Evolutionary conservation across 2,888 invertebrate genomes (phyloP).

Genomic region (Charanyca ferruginea): DNA sequence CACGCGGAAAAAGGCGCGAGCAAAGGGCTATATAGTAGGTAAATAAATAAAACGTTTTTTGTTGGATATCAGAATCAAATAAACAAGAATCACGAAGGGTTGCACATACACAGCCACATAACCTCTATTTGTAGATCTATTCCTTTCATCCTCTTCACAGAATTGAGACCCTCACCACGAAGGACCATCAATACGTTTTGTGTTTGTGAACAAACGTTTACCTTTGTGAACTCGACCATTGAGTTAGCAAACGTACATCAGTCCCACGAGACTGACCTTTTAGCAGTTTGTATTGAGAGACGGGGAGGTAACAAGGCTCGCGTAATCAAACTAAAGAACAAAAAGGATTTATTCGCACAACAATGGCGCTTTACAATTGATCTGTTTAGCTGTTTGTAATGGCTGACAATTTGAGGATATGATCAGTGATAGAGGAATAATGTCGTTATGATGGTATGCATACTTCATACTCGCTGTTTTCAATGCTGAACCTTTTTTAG

Average conservation of each 20-base stretch:
- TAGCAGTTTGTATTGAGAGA: slow-evolving; percentile 27
- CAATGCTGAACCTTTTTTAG: no score
- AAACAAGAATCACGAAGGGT: neutral
- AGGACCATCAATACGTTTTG: neutral
- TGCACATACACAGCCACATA: neutral
- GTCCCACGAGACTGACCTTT: slow-evolving; percentile 25
- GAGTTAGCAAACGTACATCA: slow-evolving; percentile 14
- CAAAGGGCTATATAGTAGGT: no score
- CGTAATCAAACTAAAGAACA: slow-evolving; percentile 1
- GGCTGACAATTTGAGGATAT: no score
- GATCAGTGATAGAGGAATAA: no score
- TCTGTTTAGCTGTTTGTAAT: neutral
- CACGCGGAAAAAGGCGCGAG: no score
- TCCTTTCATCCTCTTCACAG: neutral
- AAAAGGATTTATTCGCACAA: slow-evolving; percentile 21
- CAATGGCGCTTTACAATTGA: neutral
- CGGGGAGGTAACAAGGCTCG: slow-evolving; percentile 11
- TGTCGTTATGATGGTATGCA: no score
- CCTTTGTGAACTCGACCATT: slow-evolving; percentile 17
- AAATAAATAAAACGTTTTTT: neutral
- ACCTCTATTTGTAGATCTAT: neutral
- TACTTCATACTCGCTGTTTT: no score
- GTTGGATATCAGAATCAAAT: neutral
- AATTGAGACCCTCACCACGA: slow-evolving; percentile 7
- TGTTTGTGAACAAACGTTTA: slow-evolving; percentile 32